phyloP scores from a whole-genome alignment of 1,140 invertebrate genomes.

The Microplitis mediator region DNA sequence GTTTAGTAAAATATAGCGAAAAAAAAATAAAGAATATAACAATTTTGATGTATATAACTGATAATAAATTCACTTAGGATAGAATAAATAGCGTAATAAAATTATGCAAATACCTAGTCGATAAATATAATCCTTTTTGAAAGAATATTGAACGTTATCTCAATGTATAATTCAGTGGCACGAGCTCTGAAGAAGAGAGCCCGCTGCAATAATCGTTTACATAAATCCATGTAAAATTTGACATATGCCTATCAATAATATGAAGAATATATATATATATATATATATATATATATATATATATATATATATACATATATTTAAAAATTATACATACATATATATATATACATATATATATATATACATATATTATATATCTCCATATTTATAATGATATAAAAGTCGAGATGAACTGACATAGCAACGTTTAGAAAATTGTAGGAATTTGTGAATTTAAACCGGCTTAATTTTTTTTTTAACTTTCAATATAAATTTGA shows the following conservation, averaged over 20 bases:
- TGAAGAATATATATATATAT: background rate
- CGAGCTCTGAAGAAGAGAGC: background rate
- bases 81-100: background rate
- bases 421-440: no score
- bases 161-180: slow-evolving; percentile 18
- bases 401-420: no score
- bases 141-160: slow-evolving; percentile 20
- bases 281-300: background rate
- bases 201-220: slow-evolving; percentile 19
- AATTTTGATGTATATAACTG: no score
- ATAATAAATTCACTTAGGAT: slow-evolving; percentile 2
- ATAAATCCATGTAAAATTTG: slow-evolving; percentile 20
- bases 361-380: no score
- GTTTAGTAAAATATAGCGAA: no score
- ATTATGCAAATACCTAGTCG: background rate
- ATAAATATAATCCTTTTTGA: background rate
- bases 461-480: no score
- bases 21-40: no score
- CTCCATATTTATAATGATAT: no score
- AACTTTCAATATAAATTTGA: no score
- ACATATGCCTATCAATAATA: background rate
- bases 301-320: no score
- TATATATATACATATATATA: background rate
- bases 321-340: no score
- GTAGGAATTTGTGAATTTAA: no score